A percentile compares a stretch with the other conserved stretches of the same genome.
phyloP scores from a whole-genome alignment of 2,888 invertebrate species.

The Trypoxylon attenuatum region DNA sequence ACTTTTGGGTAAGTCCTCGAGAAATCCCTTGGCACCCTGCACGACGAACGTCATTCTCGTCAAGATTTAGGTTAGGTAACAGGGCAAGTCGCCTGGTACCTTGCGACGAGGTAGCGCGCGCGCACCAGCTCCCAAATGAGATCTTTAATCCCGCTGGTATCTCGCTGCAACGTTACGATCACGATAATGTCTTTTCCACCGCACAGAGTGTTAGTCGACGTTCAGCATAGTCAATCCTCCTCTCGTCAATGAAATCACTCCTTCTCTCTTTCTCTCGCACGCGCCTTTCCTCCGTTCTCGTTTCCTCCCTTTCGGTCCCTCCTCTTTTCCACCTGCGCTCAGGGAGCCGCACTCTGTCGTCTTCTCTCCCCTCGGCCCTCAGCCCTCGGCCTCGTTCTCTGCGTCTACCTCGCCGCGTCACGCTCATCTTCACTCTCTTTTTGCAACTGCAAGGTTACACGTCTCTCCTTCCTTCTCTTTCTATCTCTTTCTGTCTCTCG shows the following conservation, averaged over 20 bases:
- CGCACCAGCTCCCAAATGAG: not conserved
- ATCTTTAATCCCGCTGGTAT: not conserved
- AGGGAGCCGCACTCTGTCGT: not conserved
- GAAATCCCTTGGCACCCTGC: not conserved
- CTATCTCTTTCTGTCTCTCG: not conserved
- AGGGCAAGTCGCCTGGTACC: not conserved
- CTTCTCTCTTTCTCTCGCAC: constrained; percentile 9
- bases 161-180: not conserved
- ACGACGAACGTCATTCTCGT: constrained; percentile 19
- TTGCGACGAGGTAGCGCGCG: not conserved
- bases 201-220: too few species aligned
- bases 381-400: constrained; percentile 4
- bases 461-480: constrained; percentile 12
- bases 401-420: constrained; percentile 13
- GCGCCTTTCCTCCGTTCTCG: constrained; percentile 6
- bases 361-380: not conserved
- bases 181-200: not conserved
- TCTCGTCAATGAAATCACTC: constrained; percentile 15
- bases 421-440: constrained; percentile 24
- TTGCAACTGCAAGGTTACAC: constrained; percentile 28
- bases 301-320: constrained; percentile 8
- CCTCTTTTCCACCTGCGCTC: not conserved
- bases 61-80: constrained; percentile 32
- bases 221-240: not conserved
- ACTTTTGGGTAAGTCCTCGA: constrained; percentile 77